A percentile compares a stretch with the other conserved stretches of the same genome.
These are phyloP conservation scores for Halcyon badia DNA, from an alignment of 2,797 vertebrate species.

Conservation along the genomic window DNA sequence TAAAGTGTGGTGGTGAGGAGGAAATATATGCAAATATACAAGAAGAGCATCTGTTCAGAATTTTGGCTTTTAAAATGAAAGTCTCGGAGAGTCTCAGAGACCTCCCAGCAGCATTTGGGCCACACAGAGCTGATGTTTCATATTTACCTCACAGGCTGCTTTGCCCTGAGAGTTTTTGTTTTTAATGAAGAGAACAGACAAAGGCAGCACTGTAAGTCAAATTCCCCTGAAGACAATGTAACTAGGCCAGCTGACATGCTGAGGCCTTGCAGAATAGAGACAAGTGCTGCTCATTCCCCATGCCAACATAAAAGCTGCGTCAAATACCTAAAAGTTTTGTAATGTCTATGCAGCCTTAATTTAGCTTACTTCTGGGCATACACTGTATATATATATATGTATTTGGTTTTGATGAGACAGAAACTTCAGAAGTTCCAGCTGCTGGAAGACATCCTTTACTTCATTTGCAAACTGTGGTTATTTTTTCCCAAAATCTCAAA, in stretches of 20 bases:
- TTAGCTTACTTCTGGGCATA: neutral
- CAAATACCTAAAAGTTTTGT: neutral
- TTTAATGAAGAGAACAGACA: constrained; percentile 50
- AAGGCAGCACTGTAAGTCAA: constrained; percentile 45
- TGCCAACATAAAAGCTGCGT: neutral
- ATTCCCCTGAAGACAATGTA: constrained; percentile 54
- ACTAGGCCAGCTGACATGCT: constrained; percentile 19
- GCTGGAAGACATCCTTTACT: neutral
- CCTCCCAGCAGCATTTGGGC: neutral
- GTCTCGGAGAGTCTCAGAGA: neutral
- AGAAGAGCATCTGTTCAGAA: neutral
- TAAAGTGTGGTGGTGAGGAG: neutral
- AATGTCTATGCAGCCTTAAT: neutral
- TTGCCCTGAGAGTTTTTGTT: constrained; percentile 1
- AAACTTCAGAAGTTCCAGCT: neutral
- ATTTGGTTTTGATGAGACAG: neutral
- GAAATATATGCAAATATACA: neutral
- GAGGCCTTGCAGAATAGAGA: neutral
- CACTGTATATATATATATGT: neutral
- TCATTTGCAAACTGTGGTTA: neutral
- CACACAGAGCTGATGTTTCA: neutral
- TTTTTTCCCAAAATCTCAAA: neutral
- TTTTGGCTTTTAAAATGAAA: neutral
- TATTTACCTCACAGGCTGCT: constrained; percentile 1
- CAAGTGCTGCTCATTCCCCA: neutral